These are phyloP conservation scores for Motacilla alba DNA, from an alignment of 2,113 vertebrate species.

Conservation along the genomic window DNA sequence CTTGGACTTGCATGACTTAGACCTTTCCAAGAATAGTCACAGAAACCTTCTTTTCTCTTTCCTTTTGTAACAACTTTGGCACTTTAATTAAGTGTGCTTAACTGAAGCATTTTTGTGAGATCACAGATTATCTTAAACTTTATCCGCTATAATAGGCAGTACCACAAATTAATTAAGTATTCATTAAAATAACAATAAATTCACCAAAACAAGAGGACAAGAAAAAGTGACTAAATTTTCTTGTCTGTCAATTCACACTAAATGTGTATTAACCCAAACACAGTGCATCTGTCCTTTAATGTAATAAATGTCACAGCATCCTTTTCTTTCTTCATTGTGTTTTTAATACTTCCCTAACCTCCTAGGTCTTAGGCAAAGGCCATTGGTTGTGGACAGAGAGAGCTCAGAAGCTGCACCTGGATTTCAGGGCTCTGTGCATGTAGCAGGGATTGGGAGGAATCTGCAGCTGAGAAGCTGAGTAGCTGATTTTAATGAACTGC, in stretches of 20 bases:
- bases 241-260: background rate
- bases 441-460: background rate
- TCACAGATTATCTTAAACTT: background rate
- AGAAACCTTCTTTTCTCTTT: background rate
- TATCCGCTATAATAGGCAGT: background rate
- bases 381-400: background rate
- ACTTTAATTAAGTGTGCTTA: background rate
- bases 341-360: background rate
- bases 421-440: background rate
- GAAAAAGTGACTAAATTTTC: background rate
- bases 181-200: background rate
- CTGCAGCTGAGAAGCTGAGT: background rate
- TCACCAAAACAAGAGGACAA: background rate
- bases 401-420: background rate
- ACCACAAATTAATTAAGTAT: background rate
- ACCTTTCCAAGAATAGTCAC: background rate
- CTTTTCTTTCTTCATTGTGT: background rate
- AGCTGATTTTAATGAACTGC: background rate
- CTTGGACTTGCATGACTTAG: background rate
- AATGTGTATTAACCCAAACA: background rate
- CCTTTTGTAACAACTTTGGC: background rate
- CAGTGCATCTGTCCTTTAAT: background rate
- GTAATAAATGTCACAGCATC: background rate
- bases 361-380: background rate
- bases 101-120: background rate